These are phyloP conservation scores for Drosophila willistoni DNA, from an alignment of 1,140 invertebrate species.

Conservation along the genomic window DNA sequence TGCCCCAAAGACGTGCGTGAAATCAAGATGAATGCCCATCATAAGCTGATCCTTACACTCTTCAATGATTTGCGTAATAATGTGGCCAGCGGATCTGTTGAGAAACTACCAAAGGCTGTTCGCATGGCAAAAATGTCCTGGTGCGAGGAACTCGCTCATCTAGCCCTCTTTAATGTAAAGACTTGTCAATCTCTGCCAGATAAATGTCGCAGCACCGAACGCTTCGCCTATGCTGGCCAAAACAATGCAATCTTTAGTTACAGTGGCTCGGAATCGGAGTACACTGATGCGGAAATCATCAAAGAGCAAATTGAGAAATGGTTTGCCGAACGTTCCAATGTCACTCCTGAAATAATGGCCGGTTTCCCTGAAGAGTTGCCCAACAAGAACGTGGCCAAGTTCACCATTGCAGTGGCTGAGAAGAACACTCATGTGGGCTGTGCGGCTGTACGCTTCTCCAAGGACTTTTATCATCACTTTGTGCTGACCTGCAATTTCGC, in stretches of 20 bases:
- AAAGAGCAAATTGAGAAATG: conserved; percentile 72
- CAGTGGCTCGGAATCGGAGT: conserved; percentile 54
- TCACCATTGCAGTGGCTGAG: conserved; percentile 59
- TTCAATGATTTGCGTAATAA: conserved; percentile 67
- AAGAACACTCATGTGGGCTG: conserved; percentile 63
- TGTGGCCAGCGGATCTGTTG: conserved; percentile 53
- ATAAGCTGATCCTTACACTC: conserved; percentile 54
- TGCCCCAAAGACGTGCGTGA: conserved; percentile 57
- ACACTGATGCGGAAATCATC: conserved; percentile 59
- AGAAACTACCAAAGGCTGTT: conserved; percentile 51
- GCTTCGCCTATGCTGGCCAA: conserved; percentile 71
- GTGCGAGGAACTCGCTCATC: conserved; percentile 62
- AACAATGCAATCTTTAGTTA: conserved; percentile 69
- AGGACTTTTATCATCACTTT: conserved; percentile 61
- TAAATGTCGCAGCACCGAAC: conserved; percentile 71
- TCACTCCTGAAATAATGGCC: conserved; percentile 52
- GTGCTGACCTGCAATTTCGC: conserved; percentile 62
- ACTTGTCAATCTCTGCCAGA: conserved; percentile 64
- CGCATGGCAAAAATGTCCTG: conserved; percentile 73
- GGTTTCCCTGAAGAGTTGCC: conserved; percentile 61
- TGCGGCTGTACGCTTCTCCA: conserved; percentile 56
- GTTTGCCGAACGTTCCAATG: conserved; percentile 55
- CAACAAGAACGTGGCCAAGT: conserved; percentile 59
- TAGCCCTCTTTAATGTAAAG: conserved; percentile 55
- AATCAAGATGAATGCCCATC: conserved; percentile 39